These are phyloP conservation scores for Andrena praecox DNA, from an alignment of 2,888 invertebrate species.

Conservation along the genomic window DNA sequence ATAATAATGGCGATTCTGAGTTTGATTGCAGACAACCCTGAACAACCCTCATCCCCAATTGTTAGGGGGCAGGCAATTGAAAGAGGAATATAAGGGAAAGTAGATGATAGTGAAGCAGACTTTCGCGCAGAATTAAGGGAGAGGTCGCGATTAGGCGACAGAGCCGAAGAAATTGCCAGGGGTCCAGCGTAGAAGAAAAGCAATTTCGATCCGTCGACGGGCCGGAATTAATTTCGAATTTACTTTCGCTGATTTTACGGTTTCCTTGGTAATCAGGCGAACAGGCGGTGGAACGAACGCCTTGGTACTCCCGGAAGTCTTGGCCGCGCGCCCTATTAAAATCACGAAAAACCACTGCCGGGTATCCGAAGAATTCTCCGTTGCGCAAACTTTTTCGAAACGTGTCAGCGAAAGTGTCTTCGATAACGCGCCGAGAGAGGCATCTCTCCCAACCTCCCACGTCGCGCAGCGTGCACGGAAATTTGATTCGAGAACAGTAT, in stretches of 20 bases:
- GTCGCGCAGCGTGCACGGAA: too few relatives aligned
- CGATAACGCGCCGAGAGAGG: not conserved
- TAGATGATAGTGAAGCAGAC: constrained; percentile 20
- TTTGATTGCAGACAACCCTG: constrained; percentile 17
- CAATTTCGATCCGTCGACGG: constrained; percentile 26
- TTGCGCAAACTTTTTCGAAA: constrained; percentile 19
- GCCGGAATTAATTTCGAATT: constrained; percentile 35
- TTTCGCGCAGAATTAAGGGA: constrained; percentile 51
- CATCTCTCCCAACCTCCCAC: too few relatives aligned
- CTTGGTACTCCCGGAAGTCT: constrained; percentile 15
- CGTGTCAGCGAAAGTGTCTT: not conserved
- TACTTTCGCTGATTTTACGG: constrained; percentile 34
- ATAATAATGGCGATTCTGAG: constrained; percentile 11
- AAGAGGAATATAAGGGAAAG: constrained; percentile 34
- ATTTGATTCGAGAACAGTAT: too few relatives aligned
- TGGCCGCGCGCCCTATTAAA: not conserved
- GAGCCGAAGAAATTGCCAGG: constrained; percentile 43
- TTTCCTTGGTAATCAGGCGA: constrained; percentile 10
- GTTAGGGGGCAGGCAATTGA: constrained; percentile 19
- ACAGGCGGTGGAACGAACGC: constrained; percentile 21
- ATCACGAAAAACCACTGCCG: constrained; percentile 6
- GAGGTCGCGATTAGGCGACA: constrained; percentile 44
- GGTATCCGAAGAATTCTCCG: constrained; percentile 5
- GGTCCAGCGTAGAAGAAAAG: constrained; percentile 28
- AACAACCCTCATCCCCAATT: not conserved